Conservation (phyloP, 2,113 vertebrate species). For the Periophthalmus modestus region DNA sequence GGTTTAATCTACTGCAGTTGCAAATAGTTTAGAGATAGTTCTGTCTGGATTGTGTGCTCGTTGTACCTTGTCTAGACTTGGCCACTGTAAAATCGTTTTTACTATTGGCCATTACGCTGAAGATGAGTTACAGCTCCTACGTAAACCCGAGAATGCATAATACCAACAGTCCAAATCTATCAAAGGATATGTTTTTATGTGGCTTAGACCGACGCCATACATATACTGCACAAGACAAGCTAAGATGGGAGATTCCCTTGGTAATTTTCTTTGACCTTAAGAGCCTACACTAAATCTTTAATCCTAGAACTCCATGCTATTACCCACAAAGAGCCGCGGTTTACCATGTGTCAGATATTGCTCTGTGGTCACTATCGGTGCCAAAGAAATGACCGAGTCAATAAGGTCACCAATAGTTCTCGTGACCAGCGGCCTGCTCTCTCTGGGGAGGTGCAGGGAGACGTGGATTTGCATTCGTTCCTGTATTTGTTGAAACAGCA, state of each 20-base stretch:
- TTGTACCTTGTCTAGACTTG: not conserved
- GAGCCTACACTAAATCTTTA: not conserved
- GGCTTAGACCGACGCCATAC: too few relatives aligned
- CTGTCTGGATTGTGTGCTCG: too few relatives aligned
- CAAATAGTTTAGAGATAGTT: too few relatives aligned
- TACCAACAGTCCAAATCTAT: not conserved
- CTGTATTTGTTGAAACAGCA: conserved; percentile 9
- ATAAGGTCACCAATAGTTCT: conserved; percentile 54
- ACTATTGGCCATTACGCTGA: not conserved
- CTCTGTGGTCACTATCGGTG: conserved; percentile 37
- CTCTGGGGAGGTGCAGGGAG: not conserved
- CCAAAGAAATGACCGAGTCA: conserved; percentile 17
- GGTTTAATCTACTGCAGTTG: too few relatives aligned
- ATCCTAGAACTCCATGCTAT: not conserved
- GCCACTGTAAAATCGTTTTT: too few relatives aligned
- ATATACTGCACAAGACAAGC: not conserved
- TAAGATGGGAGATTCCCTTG: not conserved
- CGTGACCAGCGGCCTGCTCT: conserved; percentile 26
- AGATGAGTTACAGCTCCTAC: too few relatives aligned
- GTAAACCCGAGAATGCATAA: too few relatives aligned
- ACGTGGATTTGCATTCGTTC: not conserved
- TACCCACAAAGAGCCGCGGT: not conserved
- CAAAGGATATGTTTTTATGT: not conserved
- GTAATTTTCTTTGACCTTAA: not conserved
- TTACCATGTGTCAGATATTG: conserved; percentile 53